Percentiles rank a stretch among this genome's conserved stretches.
These are phyloP conservation scores for Morinoia aosen DNA, from an alignment of 2,888 invertebrate species.

Conservation along the genomic window DNA sequence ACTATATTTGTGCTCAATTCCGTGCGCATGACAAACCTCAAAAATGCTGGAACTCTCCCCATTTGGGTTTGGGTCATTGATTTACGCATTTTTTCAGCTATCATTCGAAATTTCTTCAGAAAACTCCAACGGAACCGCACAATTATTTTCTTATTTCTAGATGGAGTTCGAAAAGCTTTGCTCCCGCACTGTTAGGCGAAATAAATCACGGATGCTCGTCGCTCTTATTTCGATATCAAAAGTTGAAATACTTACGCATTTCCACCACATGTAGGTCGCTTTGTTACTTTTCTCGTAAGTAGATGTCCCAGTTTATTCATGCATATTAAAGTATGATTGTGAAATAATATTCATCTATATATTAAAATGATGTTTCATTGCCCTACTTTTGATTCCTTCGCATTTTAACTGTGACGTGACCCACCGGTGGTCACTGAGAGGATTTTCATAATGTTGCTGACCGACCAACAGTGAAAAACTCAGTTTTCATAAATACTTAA, in stretches of 20 bases:
- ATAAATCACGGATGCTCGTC: neutral
- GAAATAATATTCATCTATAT: constrained; percentile 48
- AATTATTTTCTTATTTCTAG: neutral
- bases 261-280: neutral
- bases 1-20: neutral
- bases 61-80: neutral
- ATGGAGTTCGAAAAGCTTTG: neutral
- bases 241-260: neutral
- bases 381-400: neutral
- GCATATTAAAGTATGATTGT: constrained; percentile 45
- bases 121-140: neutral
- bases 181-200: neutral
- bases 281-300: neutral
- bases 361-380: neutral
- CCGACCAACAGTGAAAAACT: too few relatives aligned
- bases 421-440: too few relatives aligned
- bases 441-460: too few relatives aligned
- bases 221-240: neutral
- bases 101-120: neutral
- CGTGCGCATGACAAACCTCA: neutral
- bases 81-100: neutral
- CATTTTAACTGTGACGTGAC: neutral
- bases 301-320: constrained; percentile 23
- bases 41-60: neutral
- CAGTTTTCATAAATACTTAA: too few relatives aligned